phyloP scores from a whole-genome alignment of 2,113 vertebrate species.

The Rhipidura dahli region DNA sequence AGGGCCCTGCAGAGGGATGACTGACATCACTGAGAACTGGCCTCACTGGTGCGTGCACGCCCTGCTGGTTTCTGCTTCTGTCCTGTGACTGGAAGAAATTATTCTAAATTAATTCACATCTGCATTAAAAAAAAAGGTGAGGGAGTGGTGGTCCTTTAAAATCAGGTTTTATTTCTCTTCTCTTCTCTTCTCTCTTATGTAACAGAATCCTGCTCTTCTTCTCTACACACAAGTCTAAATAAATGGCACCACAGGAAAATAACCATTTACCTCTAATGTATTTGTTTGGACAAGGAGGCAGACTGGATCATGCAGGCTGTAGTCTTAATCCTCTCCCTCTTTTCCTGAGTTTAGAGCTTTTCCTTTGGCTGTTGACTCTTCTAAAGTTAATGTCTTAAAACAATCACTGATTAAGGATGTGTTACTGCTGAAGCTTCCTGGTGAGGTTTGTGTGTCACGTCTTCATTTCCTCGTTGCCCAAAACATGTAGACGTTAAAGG shows the following conservation, averaged over 20 bases:
- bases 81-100: not conserved
- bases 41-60: not conserved
- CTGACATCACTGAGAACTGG: not conserved
- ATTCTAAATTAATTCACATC: not conserved
- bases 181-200: not conserved
- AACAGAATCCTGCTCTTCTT: not conserved
- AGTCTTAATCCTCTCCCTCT: not conserved
- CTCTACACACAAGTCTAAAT: not conserved
- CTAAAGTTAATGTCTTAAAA: not conserved
- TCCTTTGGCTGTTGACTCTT: not conserved
- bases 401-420: not conserved
- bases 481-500: not conserved
- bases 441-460: not conserved
- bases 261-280: not conserved
- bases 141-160: not conserved
- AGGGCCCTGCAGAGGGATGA: not conserved
- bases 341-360: not conserved
- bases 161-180: slow-evolving; percentile 24
- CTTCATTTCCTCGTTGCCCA: not conserved
- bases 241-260: not conserved
- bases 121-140: not conserved
- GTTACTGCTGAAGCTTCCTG: not conserved
- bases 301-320: not conserved
- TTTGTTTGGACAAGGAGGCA: not conserved
- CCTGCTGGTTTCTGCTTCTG: not conserved